Conservation (phyloP, 2,797 vertebrate species). For the Sitta carolinensis region DNA sequence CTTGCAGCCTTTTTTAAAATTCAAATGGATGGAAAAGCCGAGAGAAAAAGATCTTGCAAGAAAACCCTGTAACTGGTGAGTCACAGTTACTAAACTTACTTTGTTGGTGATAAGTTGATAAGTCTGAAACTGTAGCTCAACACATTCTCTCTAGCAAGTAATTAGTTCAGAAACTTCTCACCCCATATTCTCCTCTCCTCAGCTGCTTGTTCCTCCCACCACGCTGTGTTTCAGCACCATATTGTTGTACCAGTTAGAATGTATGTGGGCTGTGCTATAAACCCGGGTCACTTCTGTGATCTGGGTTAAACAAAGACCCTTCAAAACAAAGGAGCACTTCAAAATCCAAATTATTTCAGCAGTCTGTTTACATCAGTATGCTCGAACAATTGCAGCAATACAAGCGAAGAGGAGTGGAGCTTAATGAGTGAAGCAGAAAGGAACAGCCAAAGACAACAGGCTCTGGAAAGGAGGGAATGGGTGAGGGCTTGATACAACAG, state of each 20-base stretch:
- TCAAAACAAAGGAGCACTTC: neutral
- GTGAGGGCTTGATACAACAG: neutral
- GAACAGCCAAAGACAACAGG: constrained; percentile 34
- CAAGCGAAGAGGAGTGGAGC: neutral
- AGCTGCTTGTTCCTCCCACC: neutral
- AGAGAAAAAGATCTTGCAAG: neutral
- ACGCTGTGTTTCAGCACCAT: neutral
- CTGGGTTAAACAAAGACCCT: neutral
- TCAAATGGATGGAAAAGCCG: neutral
- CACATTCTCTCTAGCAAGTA: neutral
- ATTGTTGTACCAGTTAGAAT: neutral
- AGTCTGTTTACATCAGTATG: neutral
- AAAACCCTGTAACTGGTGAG: constrained; percentile 7
- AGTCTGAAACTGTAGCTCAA: neutral
- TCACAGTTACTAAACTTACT: constrained; percentile 42
- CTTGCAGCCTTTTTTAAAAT: neutral
- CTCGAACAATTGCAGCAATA: neutral
- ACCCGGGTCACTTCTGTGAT: neutral
- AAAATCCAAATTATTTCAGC: constrained; percentile 20
- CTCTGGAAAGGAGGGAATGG: neutral
- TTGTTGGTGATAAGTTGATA: neutral
- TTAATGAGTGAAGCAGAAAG: neutral
- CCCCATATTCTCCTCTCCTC: constrained; percentile 21
- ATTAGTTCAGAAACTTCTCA: constrained; percentile 40
- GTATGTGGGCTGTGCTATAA: neutral